A percentile compares a stretch with the other conserved stretches of the same genome.
Evolutionary conservation across 2,888 invertebrate genomes (phyloP).

Genomic region (Calliphora vomitoria): DNA sequence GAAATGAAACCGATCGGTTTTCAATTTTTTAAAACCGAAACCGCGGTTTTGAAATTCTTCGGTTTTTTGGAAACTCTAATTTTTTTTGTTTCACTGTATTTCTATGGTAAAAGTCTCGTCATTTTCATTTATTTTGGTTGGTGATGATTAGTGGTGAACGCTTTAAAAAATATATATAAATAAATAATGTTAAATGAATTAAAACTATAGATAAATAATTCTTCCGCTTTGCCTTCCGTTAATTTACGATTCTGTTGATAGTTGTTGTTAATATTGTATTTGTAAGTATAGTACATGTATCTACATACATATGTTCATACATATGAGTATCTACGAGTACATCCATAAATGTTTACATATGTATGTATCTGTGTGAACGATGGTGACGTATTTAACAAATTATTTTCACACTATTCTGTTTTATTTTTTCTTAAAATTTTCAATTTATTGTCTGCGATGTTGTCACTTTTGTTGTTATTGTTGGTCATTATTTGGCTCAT

Average conservation of each 20-base stretch:
- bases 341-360: not conserved
- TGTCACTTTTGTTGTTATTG: not conserved
- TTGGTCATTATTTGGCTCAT: conserved; percentile 35
- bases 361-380: not conserved
- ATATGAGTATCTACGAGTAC: not conserved
- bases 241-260: conserved; percentile 49
- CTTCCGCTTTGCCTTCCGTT: conserved; percentile 60
- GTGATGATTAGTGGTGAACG: conserved; percentile 45
- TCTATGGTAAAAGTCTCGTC: conserved; percentile 17
- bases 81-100: conserved; percentile 7
- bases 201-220: conserved; percentile 34
- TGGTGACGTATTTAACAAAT: conserved; percentile 63
- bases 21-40: too few relatives aligned
- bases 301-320: not conserved
- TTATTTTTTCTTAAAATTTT: conserved; percentile 25
- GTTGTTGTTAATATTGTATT: not conserved
- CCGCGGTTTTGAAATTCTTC: too few relatives aligned
- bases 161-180: not conserved
- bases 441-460: not conserved
- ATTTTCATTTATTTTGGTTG: conserved; percentile 36
- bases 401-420: conserved; percentile 54
- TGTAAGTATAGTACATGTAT: not conserved
- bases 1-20: too few relatives aligned
- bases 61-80: too few relatives aligned
- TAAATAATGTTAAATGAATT: conserved; percentile 29